Evolutionary conservation across 2,113 vertebrate species (phyloP).

Genomic region (Oreochromis aureus): DNA sequence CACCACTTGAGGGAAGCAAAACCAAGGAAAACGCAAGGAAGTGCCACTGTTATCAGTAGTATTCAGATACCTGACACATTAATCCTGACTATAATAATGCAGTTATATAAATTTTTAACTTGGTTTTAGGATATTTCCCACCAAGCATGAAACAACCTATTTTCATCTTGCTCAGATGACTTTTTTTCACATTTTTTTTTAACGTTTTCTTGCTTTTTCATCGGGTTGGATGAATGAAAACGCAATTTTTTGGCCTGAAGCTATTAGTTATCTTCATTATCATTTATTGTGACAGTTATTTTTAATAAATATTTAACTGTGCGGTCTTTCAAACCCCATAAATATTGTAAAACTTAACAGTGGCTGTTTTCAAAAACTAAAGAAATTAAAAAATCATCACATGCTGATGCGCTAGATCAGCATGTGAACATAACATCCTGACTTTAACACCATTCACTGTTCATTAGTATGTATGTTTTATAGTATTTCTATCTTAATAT

Average conservation of each 20-base stretch:
- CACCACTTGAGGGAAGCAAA: slow-evolving; percentile 55
- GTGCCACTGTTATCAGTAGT: background rate
- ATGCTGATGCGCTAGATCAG: background rate
- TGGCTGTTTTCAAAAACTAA: background rate
- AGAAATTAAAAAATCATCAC: background rate
- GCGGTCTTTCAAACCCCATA: background rate
- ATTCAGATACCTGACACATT: background rate
- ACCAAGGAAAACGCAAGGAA: background rate
- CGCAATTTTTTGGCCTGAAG: background rate
- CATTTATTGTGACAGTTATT: background rate
- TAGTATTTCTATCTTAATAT: background rate
- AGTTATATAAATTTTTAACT: background rate
- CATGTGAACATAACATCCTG: background rate
- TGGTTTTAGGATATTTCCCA: background rate
- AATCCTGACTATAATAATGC: background rate
- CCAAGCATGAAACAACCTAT: background rate
- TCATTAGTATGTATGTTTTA: background rate
- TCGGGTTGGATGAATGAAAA: background rate
- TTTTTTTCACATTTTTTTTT: background rate
- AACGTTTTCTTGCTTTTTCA: background rate
- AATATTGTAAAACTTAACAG: background rate
- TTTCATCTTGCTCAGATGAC: background rate
- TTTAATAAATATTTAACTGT: background rate
- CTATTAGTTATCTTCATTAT: background rate
- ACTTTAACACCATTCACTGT: background rate